Base-by-base conservation (phyloP, 2,113 vertebrate species). In the Oreotrochilus melanogaster region DNA sequence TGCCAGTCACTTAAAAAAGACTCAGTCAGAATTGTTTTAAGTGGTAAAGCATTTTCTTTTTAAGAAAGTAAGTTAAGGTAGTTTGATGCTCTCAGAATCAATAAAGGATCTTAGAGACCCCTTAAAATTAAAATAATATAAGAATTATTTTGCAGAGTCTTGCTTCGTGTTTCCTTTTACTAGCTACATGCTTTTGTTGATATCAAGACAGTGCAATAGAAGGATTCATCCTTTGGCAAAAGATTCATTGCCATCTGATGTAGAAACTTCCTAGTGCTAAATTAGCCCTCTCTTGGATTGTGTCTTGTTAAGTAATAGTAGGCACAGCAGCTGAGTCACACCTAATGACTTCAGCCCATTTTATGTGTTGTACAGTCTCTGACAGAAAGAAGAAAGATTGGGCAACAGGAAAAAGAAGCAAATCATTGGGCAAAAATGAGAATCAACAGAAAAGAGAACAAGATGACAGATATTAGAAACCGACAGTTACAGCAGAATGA, bases 401-500 rank as follows among this genome's bases (percentile, higher is more conserved):
- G 17, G 7, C 10, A 79, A 75, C 6, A 72, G 6, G 24, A 42
- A 72, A 83, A 80, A 47, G 10, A 85, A 83, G 43, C 7, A 89
- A 89, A 61, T 11, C 9, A 7, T 31, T n/a, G 9, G 17, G 17
- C 1, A 24, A 18, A 7, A 8, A 22, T 35, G 5, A 43, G 1
- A 72, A 57, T 11, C 10, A 9, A 70, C 31, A 78, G 10, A 42
- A 84, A 42, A 69, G 28, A 51, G 18, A 18, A 47, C 30, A 61
- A 9, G 28, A 78, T 28, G 6, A 89, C 7, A 71, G 5, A 13
- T 27, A 84, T 5, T 50, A 86, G 22, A 80, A 84, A 54, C 7
- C 5, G 19, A 60, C 7, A 31, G 6, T 48, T 47, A 71, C 14
- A 67, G 22, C 7, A 60, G 14, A 70, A 78, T 0, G 1, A 2